phyloP scores from a whole-genome alignment of 2,888 invertebrate species.

The Stenurella melanura region DNA sequence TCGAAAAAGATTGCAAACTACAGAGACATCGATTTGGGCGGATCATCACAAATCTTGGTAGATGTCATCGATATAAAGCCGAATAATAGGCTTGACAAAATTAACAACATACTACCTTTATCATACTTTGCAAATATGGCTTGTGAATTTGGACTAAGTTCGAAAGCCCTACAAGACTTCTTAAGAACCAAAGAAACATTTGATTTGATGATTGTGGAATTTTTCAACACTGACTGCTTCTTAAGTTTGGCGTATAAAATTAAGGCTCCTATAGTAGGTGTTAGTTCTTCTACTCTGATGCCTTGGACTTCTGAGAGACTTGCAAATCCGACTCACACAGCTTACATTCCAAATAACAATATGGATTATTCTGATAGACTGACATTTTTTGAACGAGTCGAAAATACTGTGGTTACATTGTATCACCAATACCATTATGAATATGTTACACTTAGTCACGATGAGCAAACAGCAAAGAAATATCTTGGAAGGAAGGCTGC shows the following conservation, averaged over 20 bases:
- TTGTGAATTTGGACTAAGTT: conserved; percentile 12
- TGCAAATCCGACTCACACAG: conserved; percentile 74
- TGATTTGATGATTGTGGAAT: conserved; percentile 81
- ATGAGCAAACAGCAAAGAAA: conserved; percentile 60
- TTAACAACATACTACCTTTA: not conserved
- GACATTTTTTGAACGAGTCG: conserved; percentile 69
- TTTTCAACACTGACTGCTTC: conserved; percentile 84
- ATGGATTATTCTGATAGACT: conserved; percentile 67
- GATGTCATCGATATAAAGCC: not conserved
- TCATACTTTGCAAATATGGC: not conserved
- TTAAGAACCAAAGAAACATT: conserved; percentile 75
- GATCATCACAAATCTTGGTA: conserved; percentile 26
- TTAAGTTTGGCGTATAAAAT: conserved; percentile 80
- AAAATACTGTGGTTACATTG: conserved; percentile 69
- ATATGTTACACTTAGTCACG: conserved; percentile 52
- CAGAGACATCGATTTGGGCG: conserved; percentile 74
- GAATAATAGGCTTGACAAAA: not conserved
- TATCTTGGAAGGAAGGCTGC: conserved; percentile 64
- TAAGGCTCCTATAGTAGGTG: conserved; percentile 74
- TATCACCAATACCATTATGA: conserved; percentile 57
- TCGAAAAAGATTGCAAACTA: conserved; percentile 75
- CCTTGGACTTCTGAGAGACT: conserved; percentile 74
- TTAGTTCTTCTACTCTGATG: conserved; percentile 75
- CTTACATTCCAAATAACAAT: conserved; percentile 74
- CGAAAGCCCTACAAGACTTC: conserved; percentile 61